Evolutionary conservation across 1,140 invertebrate genomes (phyloP).

Genomic region (Drosophila mayri): DNA sequence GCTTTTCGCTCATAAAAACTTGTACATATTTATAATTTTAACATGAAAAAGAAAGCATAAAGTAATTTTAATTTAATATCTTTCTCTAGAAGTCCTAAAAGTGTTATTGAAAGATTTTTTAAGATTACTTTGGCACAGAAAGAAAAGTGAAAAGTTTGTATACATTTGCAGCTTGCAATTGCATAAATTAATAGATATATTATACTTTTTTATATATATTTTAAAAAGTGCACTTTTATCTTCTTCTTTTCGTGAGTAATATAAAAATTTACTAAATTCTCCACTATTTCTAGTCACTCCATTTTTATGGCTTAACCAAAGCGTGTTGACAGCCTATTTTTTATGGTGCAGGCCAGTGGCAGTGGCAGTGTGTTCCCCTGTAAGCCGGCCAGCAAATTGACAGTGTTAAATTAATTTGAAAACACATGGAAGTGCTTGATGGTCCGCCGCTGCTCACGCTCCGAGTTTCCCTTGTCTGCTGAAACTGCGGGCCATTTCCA

Average conservation of each 20-base stretch:
- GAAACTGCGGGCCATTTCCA: conserved; percentile 36
- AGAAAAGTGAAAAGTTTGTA: too few relatives aligned
- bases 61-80: background rate
- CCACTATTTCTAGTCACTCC: background rate
- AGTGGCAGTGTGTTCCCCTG: conserved; percentile 32
- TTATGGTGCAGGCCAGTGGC: conserved; percentile 4
- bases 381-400: conserved; percentile 79
- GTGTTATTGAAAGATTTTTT: too few relatives aligned
- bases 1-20: too few relatives aligned
- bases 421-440: conserved; percentile 67
- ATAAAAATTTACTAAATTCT: background rate
- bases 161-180: too few relatives aligned
- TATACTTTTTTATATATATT: too few relatives aligned
- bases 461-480: conserved; percentile 18
- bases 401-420: conserved; percentile 84
- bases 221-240: background rate
- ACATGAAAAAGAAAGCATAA: background rate
- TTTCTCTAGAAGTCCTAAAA: too few relatives aligned
- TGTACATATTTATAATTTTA: too few relatives aligned
- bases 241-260: background rate
- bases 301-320: background rate
- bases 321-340: conserved; percentile 23
- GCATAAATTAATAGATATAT: background rate
- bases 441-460: conserved; percentile 9
- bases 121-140: too few relatives aligned